Evolutionary conservation across 2,113 vertebrate genomes (phyloP).

Genomic region (Perognathus longimembris): DNA sequence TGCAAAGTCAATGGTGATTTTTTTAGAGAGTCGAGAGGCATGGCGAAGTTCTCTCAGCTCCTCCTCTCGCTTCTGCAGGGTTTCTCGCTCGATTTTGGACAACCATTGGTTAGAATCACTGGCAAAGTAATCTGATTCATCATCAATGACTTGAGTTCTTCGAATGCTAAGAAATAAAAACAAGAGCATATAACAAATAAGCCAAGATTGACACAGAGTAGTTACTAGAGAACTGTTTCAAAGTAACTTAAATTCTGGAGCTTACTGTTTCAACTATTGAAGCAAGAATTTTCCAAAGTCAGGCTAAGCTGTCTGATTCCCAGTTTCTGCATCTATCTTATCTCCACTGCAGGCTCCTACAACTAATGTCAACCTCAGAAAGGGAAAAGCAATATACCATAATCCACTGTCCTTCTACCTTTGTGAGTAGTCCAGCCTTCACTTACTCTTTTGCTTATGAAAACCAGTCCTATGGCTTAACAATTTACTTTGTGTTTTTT

Average conservation of each 20-base stretch:
- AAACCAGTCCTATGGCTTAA: not conserved
- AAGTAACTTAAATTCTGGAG: not conserved
- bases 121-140: slow-evolving; percentile 97
- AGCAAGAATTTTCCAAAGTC: slow-evolving; percentile 22
- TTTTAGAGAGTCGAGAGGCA: slow-evolving; percentile 91
- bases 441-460: not conserved
- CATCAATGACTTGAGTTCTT: slow-evolving; percentile 97
- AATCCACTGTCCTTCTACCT: not conserved
- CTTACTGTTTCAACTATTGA: not conserved
- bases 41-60: slow-evolving; percentile 95
- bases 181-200: not conserved
- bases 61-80: slow-evolving; percentile 91
- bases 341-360: not conserved
- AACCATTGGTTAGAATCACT: slow-evolving; percentile 98
- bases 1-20: slow-evolving; percentile 96
- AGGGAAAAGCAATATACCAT: not conserved
- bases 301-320: slow-evolving; percentile 26
- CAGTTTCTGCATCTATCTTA: not conserved
- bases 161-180: slow-evolving; percentile 87
- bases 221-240: not conserved
- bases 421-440: not conserved
- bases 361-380: not conserved
- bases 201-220: not conserved
- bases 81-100: slow-evolving; percentile 92
- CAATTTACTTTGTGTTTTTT: not conserved